Percentiles rank a stretch among this genome's conserved stretches.
Evolutionary conservation across 92 coral and sea anemone species (phyloP).

Genomic region (Umimayanthus kanabou): DNA sequence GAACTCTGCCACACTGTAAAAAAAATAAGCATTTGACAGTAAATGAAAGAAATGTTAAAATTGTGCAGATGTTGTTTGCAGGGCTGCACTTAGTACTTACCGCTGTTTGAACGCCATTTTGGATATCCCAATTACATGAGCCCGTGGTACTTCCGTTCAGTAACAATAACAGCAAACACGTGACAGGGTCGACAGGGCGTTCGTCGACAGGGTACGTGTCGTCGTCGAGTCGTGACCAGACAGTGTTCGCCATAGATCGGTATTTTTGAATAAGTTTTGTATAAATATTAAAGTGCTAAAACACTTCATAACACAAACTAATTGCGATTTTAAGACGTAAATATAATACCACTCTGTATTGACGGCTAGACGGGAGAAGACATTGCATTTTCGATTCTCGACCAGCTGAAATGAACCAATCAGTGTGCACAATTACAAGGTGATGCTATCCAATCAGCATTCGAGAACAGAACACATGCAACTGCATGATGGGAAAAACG

Average conservation of each 20-base stretch:
- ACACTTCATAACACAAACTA: too few species aligned
- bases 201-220: too few species aligned
- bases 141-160: slow-evolving; percentile 49
- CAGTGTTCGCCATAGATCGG: too few species aligned
- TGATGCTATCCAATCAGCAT: slow-evolving; percentile 23
- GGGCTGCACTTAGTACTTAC: slow-evolving; percentile 30
- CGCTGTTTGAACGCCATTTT: slow-evolving; percentile 95
- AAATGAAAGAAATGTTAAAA: neutral
- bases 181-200: too few species aligned
- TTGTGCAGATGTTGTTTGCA: neutral
- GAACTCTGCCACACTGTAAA: slow-evolving; percentile 84
- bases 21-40: slow-evolving; percentile 5
- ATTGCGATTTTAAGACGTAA: too few species aligned
- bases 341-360: neutral
- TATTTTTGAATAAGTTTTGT: too few species aligned
- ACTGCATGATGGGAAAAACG: neutral
- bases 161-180: neutral
- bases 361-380: neutral
- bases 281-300: too few species aligned
- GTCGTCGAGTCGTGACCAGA: too few species aligned
- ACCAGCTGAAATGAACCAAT: slow-evolving; percentile 14
- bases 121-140: slow-evolving; percentile 48
- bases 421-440: neutral
- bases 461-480: slow-evolving; percentile 38
- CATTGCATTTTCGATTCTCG: too few species aligned